Conservation (phyloP, 1,140 invertebrate genomes). For the Sweltsa coloradensis region DNA sequence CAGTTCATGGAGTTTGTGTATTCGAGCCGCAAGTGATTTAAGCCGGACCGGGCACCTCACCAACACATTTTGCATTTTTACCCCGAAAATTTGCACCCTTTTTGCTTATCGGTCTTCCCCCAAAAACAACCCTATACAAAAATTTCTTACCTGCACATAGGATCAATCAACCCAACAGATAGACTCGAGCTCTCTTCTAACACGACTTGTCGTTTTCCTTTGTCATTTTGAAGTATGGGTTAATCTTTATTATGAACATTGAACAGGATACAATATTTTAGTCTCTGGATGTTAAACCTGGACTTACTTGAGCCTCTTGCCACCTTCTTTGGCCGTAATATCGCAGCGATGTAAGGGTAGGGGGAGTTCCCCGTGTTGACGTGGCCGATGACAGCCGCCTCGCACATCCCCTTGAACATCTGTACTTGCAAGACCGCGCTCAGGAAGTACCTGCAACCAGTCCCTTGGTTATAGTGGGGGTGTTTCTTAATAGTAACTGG, state of each 20-base stretch:
- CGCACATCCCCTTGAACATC: constrained; percentile 58
- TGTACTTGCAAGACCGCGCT: constrained; percentile 61
- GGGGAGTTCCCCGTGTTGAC: constrained; percentile 30
- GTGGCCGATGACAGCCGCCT: constrained; percentile 42
- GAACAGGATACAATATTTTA: neutral
- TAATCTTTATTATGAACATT: neutral
- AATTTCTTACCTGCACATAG: neutral
- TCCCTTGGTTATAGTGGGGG: neutral
- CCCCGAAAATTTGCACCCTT: too few relatives aligned
- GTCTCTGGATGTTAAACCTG: constrained; percentile 6
- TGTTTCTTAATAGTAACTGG: neutral
- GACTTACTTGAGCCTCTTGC: constrained; percentile 41
- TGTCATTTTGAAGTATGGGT: constrained; percentile 6
- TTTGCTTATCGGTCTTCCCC: too few relatives aligned
- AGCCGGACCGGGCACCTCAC: too few relatives aligned
- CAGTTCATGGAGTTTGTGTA: too few relatives aligned
- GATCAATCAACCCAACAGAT: neutral
- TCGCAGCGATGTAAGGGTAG: constrained; percentile 49
- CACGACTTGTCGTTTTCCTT: neutral
- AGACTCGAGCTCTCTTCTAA: neutral
- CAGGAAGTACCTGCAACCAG: constrained; percentile 51
- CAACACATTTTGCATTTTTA: too few relatives aligned
- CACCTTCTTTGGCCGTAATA: constrained; percentile 52
- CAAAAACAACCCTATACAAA: neutral
- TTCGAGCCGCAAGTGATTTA: too few relatives aligned